Conservation (phyloP, 2,797 vertebrate species). For the Austrolebias charrua region DNA sequence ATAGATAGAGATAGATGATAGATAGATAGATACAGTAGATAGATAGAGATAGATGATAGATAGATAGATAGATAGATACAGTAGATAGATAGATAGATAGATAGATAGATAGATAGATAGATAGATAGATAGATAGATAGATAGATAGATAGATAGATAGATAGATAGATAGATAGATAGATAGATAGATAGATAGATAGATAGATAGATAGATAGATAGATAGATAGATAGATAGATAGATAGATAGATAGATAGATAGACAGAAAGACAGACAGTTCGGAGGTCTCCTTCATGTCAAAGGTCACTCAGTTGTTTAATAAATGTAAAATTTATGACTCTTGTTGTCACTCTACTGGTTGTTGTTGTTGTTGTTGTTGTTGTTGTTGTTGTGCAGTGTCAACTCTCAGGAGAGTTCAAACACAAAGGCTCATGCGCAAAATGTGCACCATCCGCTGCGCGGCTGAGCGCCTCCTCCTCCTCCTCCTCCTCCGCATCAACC, state of each 20-base stretch:
- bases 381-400: neutral
- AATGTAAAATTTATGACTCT: no score
- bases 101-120: neutral
- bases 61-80: no score
- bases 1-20: no score
- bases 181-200: constrained; percentile 22
- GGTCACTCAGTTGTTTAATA: no score
- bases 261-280: no score
- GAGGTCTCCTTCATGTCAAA: neutral
- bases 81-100: no score
- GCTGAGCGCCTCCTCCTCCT: constrained; percentile 18
- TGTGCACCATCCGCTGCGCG: constrained; percentile 26
- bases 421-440: constrained; percentile 9
- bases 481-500: constrained; percentile 21
- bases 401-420: neutral
- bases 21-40: no score
- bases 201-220: constrained; percentile 15
- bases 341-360: no score
- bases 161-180: constrained; percentile 17
- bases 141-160: constrained; percentile 16
- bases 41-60: no score
- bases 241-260: no score
- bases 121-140: constrained; percentile 12
- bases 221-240: neutral
- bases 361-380: neutral